A percentile compares a stretch with the other conserved stretches of the same genome.
Evolutionary conservation across 1,140 invertebrate genomes (phyloP).

Genomic region (Hylaeus volcanicus): DNA sequence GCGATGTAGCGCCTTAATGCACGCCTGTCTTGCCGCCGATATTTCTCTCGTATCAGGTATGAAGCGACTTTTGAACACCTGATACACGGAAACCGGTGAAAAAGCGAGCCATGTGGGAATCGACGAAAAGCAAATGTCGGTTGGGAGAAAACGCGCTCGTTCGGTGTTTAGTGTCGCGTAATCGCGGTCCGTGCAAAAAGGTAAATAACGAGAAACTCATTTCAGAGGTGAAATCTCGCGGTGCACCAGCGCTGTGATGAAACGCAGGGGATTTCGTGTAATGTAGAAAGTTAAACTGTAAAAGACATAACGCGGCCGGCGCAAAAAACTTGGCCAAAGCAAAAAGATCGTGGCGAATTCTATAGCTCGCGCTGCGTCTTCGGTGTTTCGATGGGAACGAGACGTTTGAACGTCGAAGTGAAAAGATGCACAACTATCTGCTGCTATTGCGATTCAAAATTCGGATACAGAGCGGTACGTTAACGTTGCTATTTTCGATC

Average conservation of each 20-base stretch:
- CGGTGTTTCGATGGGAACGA: conserved; percentile 35
- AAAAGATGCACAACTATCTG: too few relatives aligned
- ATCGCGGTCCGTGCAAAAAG: conserved; percentile 36
- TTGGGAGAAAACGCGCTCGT: conserved; percentile 30
- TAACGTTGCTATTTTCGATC: too few relatives aligned
- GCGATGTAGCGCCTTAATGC: neutral
- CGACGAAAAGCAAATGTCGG: conserved; percentile 35
- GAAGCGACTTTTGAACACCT: neutral
- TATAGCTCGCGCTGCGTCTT: conserved; percentile 10
- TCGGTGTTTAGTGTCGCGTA: conserved; percentile 47
- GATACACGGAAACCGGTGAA: neutral
- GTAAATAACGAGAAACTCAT: conserved; percentile 51
- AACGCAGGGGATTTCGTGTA: conserved; percentile 42
- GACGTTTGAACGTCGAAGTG: neutral
- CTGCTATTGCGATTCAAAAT: too few relatives aligned
- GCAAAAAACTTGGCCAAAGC: conserved; percentile 8
- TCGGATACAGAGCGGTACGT: too few relatives aligned
- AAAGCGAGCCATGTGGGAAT: neutral
- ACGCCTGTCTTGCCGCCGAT: neutral
- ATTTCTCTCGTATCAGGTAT: neutral
- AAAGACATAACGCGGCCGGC: conserved; percentile 33
- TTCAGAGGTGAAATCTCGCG: conserved; percentile 47
- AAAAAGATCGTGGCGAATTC: conserved; percentile 34
- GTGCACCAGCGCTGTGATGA: conserved; percentile 35
- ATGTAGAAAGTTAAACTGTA: conserved; percentile 50